Percentiles rank a stretch among this genome's conserved stretches.
phyloP scores from a whole-genome alignment of 1,140 invertebrate genomes.

The Mercenaria mercenaria region DNA sequence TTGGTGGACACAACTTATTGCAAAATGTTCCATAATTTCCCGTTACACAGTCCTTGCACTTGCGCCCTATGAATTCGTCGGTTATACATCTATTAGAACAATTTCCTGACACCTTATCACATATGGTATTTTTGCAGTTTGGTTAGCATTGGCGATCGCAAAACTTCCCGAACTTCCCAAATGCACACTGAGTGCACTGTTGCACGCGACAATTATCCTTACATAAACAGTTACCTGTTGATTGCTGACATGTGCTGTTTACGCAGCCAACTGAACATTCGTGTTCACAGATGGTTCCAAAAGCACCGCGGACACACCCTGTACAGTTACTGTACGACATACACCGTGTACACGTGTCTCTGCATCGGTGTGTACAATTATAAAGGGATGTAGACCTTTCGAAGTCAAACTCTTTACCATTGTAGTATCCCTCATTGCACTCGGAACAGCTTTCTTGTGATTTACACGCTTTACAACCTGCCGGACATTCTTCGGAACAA shows the following conservation, averaged over 20 bases:
- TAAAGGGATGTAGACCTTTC: neutral
- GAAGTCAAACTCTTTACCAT: neutral
- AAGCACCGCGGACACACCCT: neutral
- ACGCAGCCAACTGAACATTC: neutral
- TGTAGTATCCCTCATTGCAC: neutral
- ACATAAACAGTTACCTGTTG: neutral
- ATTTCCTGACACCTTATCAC: neutral
- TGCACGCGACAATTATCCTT: neutral
- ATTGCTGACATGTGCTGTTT: neutral
- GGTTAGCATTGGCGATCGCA: neutral
- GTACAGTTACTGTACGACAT: neutral
- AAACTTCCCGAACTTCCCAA: neutral
- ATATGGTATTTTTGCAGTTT: neutral
- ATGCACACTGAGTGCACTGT: neutral
- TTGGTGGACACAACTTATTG: neutral
- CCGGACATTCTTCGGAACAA: neutral
- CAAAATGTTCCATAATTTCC: neutral
- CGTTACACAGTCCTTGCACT: neutral
- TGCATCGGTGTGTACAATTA: neutral
- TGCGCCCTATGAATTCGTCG: neutral
- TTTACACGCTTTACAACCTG: neutral
- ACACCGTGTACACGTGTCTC: neutral
- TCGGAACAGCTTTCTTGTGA: neutral
- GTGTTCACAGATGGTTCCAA: neutral
- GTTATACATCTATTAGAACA: neutral